Percentiles rank a stretch among this genome's conserved stretches.
phyloP scores from a whole-genome alignment of 2,888 invertebrate species.

The Dolichomitus sp. region DNA sequence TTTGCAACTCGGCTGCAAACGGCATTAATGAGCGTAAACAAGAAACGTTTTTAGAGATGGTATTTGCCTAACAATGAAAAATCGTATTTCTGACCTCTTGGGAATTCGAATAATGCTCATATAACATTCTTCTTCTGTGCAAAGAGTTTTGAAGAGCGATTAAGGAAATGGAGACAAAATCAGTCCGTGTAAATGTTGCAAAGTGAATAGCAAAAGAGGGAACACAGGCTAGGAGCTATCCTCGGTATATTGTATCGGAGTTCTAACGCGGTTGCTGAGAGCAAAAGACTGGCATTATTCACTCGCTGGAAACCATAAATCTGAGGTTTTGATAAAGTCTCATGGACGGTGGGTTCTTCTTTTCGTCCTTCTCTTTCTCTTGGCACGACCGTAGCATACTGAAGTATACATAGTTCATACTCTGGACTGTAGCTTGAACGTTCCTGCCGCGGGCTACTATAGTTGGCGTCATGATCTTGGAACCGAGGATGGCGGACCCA shows the following conservation, averaged over 20 bases:
- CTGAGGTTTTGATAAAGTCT: conserved; percentile 76
- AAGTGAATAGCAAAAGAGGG: conserved; percentile 8
- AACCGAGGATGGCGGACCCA: conserved; percentile 9
- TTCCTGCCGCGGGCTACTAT: conserved; percentile 62
- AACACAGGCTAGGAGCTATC: not conserved
- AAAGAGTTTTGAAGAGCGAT: conserved; percentile 2
- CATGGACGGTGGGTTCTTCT: conserved; percentile 44
- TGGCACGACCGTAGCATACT: not conserved
- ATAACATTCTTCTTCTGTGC: not conserved
- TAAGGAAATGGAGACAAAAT: conserved; percentile 9
- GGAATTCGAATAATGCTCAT: not conserved
- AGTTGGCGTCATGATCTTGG: conserved; percentile 63
- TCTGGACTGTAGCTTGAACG: conserved; percentile 40
- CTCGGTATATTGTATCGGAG: conserved; percentile 45
- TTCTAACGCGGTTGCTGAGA: conserved; percentile 43
- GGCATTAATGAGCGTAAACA: not conserved
- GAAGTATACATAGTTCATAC: conserved; percentile 9
- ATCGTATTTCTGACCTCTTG: not conserved
- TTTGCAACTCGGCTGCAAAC: not conserved
- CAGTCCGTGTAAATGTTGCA: conserved; percentile 10
- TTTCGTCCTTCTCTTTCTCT: conserved; percentile 27
- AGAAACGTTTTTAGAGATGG: not conserved
- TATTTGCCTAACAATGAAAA: not conserved
- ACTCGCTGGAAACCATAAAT: conserved; percentile 73
- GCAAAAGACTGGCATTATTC: conserved; percentile 70